These are phyloP conservation scores for Eriocheir sinensis DNA, from an alignment of 1,140 invertebrate genomes.

Conservation along the genomic window DNA sequence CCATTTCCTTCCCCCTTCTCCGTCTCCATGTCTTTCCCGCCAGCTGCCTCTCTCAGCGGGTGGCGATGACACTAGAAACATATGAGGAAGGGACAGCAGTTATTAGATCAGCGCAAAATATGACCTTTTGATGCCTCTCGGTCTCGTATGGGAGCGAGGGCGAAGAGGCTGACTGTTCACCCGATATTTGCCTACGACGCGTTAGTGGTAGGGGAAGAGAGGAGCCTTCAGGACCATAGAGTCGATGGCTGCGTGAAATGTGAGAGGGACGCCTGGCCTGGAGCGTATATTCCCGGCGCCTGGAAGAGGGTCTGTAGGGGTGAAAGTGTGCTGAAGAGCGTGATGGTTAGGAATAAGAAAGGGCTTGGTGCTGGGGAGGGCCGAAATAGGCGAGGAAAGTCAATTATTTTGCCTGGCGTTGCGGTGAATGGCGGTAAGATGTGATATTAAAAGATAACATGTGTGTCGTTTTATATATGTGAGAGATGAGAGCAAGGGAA, in stretches of 20 bases:
- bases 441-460: too few relatives aligned
- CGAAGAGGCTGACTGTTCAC: constrained; percentile 10
- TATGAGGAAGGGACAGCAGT: background rate
- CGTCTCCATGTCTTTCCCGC: background rate
- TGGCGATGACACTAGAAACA: background rate
- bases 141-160: background rate
- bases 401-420: background rate
- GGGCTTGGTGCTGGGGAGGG: background rate
- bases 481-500: too few relatives aligned
- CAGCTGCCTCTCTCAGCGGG: background rate
- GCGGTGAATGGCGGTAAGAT: background rate
- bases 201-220: background rate
- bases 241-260: too few relatives aligned
- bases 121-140: background rate
- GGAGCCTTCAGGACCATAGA: too few relatives aligned
- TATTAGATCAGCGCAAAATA: constrained; percentile 14
- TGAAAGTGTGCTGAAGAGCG: background rate
- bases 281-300: too few relatives aligned
- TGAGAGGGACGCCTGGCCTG: too few relatives aligned
- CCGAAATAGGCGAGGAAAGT: background rate
- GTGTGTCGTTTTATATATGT: too few relatives aligned
- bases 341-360: background rate
- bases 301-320: background rate
- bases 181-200: background rate
- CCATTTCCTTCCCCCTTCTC: background rate